These are phyloP conservation scores for Rhinoderma darwinii DNA, from an alignment of 2,113 vertebrate genomes.

Conservation along the genomic window DNA sequence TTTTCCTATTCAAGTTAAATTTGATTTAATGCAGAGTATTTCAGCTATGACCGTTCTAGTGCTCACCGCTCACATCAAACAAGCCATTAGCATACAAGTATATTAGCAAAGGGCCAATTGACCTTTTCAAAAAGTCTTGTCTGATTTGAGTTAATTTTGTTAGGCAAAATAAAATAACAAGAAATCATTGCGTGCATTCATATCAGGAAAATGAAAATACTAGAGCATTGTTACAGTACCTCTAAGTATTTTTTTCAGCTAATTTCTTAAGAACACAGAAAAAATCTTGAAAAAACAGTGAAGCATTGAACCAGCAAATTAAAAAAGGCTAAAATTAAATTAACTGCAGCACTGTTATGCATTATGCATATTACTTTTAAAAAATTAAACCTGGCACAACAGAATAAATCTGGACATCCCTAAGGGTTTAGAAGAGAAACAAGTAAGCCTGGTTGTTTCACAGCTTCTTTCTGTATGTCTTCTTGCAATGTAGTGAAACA, in stretches of 20 bases:
- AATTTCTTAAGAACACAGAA: conserved; percentile 60
- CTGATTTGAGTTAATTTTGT: conserved; percentile 64
- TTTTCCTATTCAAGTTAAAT: conserved; percentile 64
- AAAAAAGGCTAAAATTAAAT: conserved; percentile 69
- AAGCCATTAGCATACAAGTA: conserved; percentile 60
- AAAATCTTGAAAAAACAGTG: conserved; percentile 61
- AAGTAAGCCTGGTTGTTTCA: conserved; percentile 60
- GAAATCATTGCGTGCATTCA: conserved; percentile 57
- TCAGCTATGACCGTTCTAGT: conserved; percentile 59
- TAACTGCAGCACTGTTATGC: conserved; percentile 63
- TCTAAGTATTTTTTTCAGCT: conserved; percentile 7
- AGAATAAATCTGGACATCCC: conserved; percentile 65
- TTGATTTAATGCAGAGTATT: conserved; percentile 65
- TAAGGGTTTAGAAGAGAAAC: conserved; percentile 61
- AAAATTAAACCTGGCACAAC: conserved; percentile 66
- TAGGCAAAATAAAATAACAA: conserved; percentile 62
- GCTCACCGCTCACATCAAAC: conserved; percentile 64
- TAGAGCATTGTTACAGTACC: conserved; percentile 12
- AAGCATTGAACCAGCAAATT: conserved; percentile 64
- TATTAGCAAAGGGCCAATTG: conserved; percentile 56
- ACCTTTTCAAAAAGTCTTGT: conserved; percentile 66
- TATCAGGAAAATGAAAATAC: conserved; percentile 60
- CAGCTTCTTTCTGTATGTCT: background rate
- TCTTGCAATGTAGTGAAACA: background rate
- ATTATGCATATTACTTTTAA: conserved; percentile 67